Percentiles rank a stretch among this genome's conserved stretches.
Conservation (phyloP, 2,113 vertebrate species). For the Atlantisia rogersi region DNA sequence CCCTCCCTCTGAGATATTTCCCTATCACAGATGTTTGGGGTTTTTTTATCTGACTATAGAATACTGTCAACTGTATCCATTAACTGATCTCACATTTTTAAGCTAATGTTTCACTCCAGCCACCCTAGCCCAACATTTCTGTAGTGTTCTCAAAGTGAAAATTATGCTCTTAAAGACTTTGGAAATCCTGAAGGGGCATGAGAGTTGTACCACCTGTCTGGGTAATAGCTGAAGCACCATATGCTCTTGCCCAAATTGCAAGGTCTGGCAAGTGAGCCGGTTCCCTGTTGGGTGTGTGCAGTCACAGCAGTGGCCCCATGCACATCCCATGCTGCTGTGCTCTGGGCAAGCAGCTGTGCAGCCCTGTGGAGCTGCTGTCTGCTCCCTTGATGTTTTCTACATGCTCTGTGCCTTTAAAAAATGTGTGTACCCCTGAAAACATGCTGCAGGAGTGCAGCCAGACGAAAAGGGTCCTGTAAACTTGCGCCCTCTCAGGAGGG, state of each 20-base stretch:
- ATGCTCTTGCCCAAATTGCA: not conserved
- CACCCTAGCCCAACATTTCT: not conserved
- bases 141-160: not conserved
- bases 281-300: not conserved
- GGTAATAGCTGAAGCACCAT: not conserved
- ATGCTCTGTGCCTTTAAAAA: not conserved
- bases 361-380: not conserved
- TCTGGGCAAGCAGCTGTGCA: not conserved
- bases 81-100: not conserved
- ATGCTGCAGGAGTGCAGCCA: not conserved
- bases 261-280: not conserved
- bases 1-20: not conserved
- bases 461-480: not conserved
- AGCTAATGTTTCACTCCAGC: not conserved
- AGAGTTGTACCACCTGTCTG: not conserved
- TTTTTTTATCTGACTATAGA: not conserved
- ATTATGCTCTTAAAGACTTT: not conserved
- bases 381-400: not conserved
- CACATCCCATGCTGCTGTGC: accelerated
- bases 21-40: not conserved
- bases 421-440: not conserved
- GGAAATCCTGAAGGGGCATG: not conserved
- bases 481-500: not conserved
- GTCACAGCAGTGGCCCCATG: accelerated
- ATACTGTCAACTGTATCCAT: not conserved